Evolutionary conservation across 2,888 invertebrate species (phyloP).

Genomic region (Drosophila recens): DNA sequence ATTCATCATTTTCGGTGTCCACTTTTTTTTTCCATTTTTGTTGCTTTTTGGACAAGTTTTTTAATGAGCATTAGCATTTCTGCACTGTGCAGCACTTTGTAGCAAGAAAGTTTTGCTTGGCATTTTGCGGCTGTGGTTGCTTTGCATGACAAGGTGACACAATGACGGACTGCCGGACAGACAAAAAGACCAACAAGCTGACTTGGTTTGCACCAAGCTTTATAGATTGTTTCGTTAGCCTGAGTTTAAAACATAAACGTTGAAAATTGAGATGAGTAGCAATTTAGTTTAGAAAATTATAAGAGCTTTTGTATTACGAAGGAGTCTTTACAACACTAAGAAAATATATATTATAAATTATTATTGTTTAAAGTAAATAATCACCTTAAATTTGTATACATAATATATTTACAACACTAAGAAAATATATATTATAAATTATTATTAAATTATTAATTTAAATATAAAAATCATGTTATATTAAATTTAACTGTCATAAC

Average conservation of each 20-base stretch:
- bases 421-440: too few species aligned
- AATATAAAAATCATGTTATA: too few species aligned
- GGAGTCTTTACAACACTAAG: too few species aligned
- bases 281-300: background rate
- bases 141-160: conserved; percentile 36
- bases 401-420: too few species aligned
- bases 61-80: conserved; percentile 70
- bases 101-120: conserved; percentile 26
- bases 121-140: conserved; percentile 31
- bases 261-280: background rate
- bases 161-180: conserved; percentile 26
- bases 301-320: background rate
- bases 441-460: too few species aligned
- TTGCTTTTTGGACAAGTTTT: conserved; percentile 58
- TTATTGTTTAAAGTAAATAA: too few species aligned
- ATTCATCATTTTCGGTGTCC: conserved; percentile 20
- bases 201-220: conserved; percentile 15
- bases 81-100: conserved; percentile 25
- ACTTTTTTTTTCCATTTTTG: conserved; percentile 14
- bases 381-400: too few species aligned
- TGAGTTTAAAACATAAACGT: background rate
- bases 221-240: conserved; percentile 5
- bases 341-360: too few species aligned
- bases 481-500: too few species aligned
- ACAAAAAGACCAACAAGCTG: conserved; percentile 14